A percentile compares a stretch with the other conserved stretches of the same genome.
These are phyloP conservation scores for Sciurus vulgaris DNA, from an alignment of 2,797 vertebrate genomes.

Conservation along the genomic window DNA sequence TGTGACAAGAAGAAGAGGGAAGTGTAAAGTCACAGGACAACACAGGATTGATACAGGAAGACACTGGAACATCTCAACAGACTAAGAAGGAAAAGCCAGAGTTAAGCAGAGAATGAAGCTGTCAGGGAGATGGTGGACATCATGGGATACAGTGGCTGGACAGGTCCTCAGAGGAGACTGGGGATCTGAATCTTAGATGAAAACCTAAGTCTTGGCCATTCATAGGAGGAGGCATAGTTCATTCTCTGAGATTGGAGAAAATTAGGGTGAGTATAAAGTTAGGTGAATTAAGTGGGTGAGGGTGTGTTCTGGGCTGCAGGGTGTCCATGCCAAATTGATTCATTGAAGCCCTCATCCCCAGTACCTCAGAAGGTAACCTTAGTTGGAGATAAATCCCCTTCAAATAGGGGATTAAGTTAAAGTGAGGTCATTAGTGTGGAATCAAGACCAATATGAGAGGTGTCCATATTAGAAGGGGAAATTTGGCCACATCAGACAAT, in stretches of 20 bases:
- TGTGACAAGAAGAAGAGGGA: background rate
- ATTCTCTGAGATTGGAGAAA: background rate
- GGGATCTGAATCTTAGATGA: too few relatives aligned
- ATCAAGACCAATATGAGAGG: background rate
- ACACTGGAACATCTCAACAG: background rate
- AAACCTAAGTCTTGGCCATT: too few relatives aligned
- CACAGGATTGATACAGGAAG: background rate
- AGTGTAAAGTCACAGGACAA: background rate
- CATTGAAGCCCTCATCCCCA: background rate
- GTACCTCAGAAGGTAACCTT: background rate
- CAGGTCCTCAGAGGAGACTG: background rate
- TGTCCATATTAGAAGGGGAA: background rate
- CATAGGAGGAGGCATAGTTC: background rate
- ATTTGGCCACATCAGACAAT: background rate
- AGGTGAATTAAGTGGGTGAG: too few relatives aligned
- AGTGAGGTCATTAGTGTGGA: background rate
- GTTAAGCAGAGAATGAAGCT: background rate
- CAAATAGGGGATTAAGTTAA: background rate
- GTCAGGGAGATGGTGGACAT: fast-evolving
- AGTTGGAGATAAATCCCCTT: background rate
- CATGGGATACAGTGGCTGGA: background rate
- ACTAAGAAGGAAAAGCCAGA: background rate
- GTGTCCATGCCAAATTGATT: background rate
- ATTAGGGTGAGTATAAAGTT: background rate
- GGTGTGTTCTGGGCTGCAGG: background rate